Evolutionary conservation across 1,140 invertebrate species (phyloP), one percentile per base, ranked within the genome.

Genomic region (Drosophila guanche): DNA sequence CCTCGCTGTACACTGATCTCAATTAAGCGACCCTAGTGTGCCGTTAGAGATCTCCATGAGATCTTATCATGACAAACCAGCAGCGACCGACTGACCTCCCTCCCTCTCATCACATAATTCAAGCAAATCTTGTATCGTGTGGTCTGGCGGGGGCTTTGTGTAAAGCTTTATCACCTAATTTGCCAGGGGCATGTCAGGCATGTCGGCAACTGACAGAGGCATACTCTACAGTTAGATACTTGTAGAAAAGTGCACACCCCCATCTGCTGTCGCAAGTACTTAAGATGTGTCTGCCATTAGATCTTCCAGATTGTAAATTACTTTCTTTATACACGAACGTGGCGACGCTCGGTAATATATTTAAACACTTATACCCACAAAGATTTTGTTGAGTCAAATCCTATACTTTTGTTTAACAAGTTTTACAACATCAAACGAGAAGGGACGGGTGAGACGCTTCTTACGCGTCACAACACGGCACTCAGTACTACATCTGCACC

Each of bases 81-180:
- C 41, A 46, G 37, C 50, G 20, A 14, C 23, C n/a, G 27, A 16
- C 8, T 6, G n/a, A 10, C 25, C 12, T 29, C 41, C 41, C 20
- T 25, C 40, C 22, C 20, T 41, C 54, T 76, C 73, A 69, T 46
- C 54, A 73, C 73, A 69, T 80, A 85, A 76, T 69, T 80, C 73
- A 86, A 60, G 33, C 58, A 80, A 86, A 76, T 84, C 81, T 66
- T 66, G 60, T 84, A 58, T 70, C 47, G 43, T 51, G 50, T 43
- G 40, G 70, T 6, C 70, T 6, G 42, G 50, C 58, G 58, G 48
- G 50, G 62, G 58, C 58, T 65, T 57, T 71, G 53, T 79, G 45
- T 63, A 56, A 66, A 54, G 45, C 66, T 61, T 70, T 70, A 53
- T 70, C 59, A 60, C 20, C 51, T 68, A 63, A 71, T 76, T 79